phyloP scores from a whole-genome alignment of 2,113 vertebrate genomes.

The Gallinago undulata region DNA sequence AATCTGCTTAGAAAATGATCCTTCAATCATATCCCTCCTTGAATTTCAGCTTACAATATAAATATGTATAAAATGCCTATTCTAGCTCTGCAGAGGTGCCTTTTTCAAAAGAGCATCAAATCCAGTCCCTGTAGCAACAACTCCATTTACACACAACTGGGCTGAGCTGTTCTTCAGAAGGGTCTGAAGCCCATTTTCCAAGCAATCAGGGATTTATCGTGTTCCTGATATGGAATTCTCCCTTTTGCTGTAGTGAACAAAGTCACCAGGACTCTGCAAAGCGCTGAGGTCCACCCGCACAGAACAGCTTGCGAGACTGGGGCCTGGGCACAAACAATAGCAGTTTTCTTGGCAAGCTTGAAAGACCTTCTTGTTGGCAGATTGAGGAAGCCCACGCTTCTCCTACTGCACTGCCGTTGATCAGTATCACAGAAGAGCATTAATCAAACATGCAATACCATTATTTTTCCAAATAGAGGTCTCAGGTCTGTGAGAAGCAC shows the following conservation, averaged over 20 bases:
- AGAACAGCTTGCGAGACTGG: constrained; percentile 31
- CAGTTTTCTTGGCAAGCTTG: constrained; percentile 42
- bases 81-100: background rate
- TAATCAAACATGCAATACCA: background rate
- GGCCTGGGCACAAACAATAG: constrained; percentile 41
- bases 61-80: background rate
- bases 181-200: background rate
- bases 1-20: background rate
- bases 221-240: background rate
- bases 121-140: background rate
- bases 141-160: background rate
- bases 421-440: constrained; percentile 1
- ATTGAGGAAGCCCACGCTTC: constrained; percentile 57
- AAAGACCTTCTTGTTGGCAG: constrained; percentile 46
- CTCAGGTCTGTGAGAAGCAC: background rate
- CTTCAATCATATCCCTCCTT: background rate
- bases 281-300: constrained; percentile 4
- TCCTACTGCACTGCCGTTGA: constrained; percentile 18
- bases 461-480: constrained; percentile 15
- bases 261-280: background rate
- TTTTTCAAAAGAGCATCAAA: background rate
- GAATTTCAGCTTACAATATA: background rate
- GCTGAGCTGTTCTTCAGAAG: background rate
- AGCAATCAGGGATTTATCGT: accelerated
- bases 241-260: background rate